These are phyloP conservation scores for Dynastes tityus DNA, from an alignment of 2,888 invertebrate species.

Conservation along the genomic window DNA sequence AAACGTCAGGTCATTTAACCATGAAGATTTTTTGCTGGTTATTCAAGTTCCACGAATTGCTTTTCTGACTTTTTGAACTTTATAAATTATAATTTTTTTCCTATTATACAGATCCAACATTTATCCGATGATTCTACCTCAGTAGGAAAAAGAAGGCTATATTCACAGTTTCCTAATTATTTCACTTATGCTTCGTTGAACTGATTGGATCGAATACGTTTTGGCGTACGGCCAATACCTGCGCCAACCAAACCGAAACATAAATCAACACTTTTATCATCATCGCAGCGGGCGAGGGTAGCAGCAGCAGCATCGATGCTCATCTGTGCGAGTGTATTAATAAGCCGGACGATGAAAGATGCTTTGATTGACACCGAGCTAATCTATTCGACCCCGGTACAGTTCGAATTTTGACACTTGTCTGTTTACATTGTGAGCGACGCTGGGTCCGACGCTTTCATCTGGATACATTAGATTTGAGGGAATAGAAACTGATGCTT, in stretches of 20 bases:
- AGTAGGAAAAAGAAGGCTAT: too few relatives aligned
- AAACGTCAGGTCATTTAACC: too few relatives aligned
- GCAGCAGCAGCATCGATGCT: not conserved
- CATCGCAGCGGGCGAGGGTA: not conserved
- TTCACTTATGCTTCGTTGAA: constrained; percentile 31
- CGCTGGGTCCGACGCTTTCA: constrained; percentile 17
- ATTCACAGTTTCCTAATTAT: constrained; percentile 25
- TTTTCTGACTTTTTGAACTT: too few relatives aligned
- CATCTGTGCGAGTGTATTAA: constrained; percentile 30
- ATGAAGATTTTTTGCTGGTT: too few relatives aligned
- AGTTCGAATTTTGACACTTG: constrained; percentile 27
- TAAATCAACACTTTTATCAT: constrained; percentile 45
- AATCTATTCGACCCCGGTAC: constrained; percentile 16
- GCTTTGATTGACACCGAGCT: constrained; percentile 41
- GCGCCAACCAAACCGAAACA: constrained; percentile 21
- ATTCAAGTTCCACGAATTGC: too few relatives aligned
- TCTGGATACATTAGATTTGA: constrained; percentile 16
- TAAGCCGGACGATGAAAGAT: constrained; percentile 41
- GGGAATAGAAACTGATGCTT: not conserved
- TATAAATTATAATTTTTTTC: too few relatives aligned
- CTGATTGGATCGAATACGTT: constrained; percentile 35
- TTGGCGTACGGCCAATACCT: constrained; percentile 38
- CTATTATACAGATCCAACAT: too few relatives aligned
- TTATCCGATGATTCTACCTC: too few relatives aligned
- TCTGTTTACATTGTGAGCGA: not conserved